Conservation (phyloP, 2,888 invertebrate genomes). For the Cynaeus angustus region DNA sequence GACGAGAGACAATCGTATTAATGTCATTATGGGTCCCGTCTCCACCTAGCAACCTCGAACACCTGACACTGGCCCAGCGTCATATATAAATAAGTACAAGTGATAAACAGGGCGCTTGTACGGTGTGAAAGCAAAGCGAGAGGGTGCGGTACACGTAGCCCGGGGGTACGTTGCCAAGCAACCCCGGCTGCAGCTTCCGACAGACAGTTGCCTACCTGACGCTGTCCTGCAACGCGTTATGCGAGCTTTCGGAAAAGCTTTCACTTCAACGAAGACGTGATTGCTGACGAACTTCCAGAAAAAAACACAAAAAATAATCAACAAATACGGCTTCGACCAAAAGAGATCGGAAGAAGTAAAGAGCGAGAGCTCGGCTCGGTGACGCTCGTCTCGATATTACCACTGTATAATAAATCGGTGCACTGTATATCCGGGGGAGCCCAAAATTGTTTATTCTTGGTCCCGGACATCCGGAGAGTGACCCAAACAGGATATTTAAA, state of each 20-base stretch:
- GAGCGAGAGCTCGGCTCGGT: too few species aligned
- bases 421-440: background rate
- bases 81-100: conserved; percentile 44
- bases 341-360: too few species aligned
- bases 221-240: conserved; percentile 46
- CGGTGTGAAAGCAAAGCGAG: conserved; percentile 42
- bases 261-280: background rate
- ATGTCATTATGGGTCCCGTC: conserved; percentile 42
- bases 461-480: conserved; percentile 27
- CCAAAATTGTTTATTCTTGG: conserved; percentile 26
- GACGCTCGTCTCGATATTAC: too few species aligned
- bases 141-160: conserved; percentile 54
- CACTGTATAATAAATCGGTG: too few species aligned
- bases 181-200: conserved; percentile 56
- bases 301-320: too few species aligned
- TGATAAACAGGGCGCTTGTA: conserved; percentile 49
- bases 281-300: too few species aligned
- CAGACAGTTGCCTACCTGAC: conserved; percentile 55
- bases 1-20: conserved; percentile 49
- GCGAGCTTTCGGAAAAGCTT: conserved; percentile 7
- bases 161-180: conserved; percentile 56
- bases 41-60: background rate
- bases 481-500: conserved; percentile 43
- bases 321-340: background rate
- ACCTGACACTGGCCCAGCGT: conserved; percentile 7